These are phyloP conservation scores for Lipotes vexillifer DNA, from an alignment of 2,113 vertebrate genomes.

Conservation along the genomic window DNA sequence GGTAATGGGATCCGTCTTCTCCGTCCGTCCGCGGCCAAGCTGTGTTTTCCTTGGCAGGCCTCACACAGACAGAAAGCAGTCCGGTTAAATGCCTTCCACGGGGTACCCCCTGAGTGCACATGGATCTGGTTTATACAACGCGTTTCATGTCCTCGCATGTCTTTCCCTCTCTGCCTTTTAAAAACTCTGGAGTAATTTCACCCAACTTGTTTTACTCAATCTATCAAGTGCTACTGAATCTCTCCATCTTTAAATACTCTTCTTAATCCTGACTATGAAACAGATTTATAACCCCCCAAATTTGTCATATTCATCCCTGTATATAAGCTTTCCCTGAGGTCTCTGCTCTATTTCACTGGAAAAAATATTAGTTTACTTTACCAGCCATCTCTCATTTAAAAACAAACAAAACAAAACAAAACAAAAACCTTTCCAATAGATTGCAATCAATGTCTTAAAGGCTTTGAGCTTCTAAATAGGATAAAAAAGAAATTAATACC, in stretches of 20 bases:
- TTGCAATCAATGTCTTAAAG: not conserved
- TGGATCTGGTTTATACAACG: not conserved
- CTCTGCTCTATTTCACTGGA: not conserved
- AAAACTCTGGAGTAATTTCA: not conserved
- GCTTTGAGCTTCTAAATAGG: not conserved
- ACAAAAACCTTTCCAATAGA: not conserved
- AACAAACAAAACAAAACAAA: not conserved
- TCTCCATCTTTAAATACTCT: not conserved
- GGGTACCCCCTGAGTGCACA: not conserved
- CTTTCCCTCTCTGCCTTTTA: not conserved
- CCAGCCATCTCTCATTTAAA: not conserved
- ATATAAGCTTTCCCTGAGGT: not conserved
- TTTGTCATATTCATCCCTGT: not conserved
- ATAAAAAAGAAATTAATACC: constrained; percentile 6
- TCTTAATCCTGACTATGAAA: not conserved
- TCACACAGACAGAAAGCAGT: not conserved
- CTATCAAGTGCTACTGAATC: not conserved
- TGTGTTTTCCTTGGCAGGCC: not conserved
- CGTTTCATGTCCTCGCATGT: not conserved
- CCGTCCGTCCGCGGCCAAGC: fast-evolving
- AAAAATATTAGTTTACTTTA: not conserved
- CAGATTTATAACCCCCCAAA: not conserved
- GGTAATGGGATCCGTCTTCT: not conserved
- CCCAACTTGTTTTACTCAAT: not conserved
- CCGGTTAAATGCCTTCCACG: not conserved